Percentiles rank a stretch among this genome's conserved stretches.
Conservation (phyloP, 2,113 vertebrate species). For the Aix galericulata region DNA sequence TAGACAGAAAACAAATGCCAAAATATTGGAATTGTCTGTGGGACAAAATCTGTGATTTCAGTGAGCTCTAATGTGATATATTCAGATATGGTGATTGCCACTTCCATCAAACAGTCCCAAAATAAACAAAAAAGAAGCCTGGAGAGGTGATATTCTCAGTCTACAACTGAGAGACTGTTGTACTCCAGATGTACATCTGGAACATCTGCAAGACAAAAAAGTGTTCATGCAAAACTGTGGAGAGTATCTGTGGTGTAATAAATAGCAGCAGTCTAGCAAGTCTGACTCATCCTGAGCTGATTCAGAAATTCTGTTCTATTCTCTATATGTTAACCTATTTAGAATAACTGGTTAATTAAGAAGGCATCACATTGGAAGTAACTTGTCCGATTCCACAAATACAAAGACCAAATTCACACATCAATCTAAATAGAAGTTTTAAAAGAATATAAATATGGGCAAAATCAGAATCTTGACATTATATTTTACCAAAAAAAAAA, state of each 20-base stretch:
- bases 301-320: not conserved
- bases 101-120: not conserved
- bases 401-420: not conserved
- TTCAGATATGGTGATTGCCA: not conserved
- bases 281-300: constrained; percentile 1
- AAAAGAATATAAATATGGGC: not conserved
- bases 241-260: not conserved
- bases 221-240: not conserved
- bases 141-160: constrained; percentile 7
- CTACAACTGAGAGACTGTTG: not conserved
- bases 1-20: constrained; percentile 36
- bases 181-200: not conserved
- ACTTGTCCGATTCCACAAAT: not conserved
- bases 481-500: not conserved
- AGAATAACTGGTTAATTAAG: not conserved
- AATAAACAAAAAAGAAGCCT: not conserved
- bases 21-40: not conserved
- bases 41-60: not conserved
- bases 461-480: not conserved
- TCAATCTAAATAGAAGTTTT: not conserved
- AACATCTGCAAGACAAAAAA: not conserved
- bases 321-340: not conserved
- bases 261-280: not conserved
- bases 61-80: not conserved
- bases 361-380: not conserved